Conservation (phyloP, 2,888 invertebrate species). For the Acanthosepion pharaonis region DNA sequence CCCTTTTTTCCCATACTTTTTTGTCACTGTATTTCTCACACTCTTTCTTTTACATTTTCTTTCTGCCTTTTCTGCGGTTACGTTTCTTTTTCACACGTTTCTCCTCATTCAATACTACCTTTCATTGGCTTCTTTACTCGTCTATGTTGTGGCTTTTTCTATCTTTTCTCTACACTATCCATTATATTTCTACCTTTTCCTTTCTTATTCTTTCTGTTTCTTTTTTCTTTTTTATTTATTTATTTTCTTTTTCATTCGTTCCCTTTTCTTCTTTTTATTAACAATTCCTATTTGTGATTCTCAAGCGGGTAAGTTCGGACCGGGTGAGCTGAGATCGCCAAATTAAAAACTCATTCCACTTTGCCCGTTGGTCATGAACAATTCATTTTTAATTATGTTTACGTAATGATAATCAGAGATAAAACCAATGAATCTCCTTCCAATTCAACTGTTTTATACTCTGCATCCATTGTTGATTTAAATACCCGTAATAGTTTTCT, state of each 20-base stretch:
- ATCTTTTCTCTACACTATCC: too few relatives aligned
- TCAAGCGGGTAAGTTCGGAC: background rate
- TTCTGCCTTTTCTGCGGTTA: too few relatives aligned
- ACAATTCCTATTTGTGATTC: background rate
- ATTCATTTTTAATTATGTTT: constrained; percentile 11
- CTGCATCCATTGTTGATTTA: background rate
- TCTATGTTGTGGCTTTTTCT: too few relatives aligned
- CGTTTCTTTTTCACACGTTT: too few relatives aligned
- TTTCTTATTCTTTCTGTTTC: too few relatives aligned
- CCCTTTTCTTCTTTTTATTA: background rate
- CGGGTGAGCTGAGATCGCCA: background rate
- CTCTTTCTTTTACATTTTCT: background rate
- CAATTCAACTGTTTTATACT: background rate
- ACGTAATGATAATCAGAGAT: background rate
- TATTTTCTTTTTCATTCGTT: background rate
- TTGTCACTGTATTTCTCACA: too few relatives aligned
- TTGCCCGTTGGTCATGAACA: background rate
- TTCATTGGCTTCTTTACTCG: too few relatives aligned
- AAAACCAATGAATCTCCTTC: background rate
- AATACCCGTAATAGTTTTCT: background rate
- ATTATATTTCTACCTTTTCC: too few relatives aligned
- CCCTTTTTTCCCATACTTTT: too few relatives aligned
- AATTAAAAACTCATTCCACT: background rate
- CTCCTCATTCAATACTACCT: too few relatives aligned
- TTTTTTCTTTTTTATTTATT: background rate